Percentiles rank a stretch among this genome's conserved stretches.
These are phyloP conservation scores for Vicugna pacos DNA, from an alignment of 2,113 vertebrate genomes.

Conservation along the genomic window DNA sequence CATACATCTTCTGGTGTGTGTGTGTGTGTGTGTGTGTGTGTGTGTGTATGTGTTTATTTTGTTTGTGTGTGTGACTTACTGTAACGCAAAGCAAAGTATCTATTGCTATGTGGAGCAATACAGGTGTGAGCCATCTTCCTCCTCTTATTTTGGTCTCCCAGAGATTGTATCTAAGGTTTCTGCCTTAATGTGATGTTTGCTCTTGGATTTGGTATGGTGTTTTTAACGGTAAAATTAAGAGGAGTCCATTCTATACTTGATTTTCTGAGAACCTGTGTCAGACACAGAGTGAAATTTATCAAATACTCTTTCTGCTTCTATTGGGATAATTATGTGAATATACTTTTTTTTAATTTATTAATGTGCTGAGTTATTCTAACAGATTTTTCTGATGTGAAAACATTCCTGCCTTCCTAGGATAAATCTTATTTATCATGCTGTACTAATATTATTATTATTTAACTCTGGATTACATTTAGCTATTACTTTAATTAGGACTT, in stretches of 20 bases:
- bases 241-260: not conserved
- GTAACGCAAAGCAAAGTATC: not conserved
- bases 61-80: not conserved
- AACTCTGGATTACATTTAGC: not conserved
- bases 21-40: not conserved
- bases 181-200: not conserved
- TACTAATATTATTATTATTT: not conserved
- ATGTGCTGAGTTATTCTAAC: not conserved
- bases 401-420: not conserved
- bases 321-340: not conserved
- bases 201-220: not conserved
- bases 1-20: not conserved
- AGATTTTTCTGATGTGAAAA: constrained; percentile 11
- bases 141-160: not conserved
- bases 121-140: not conserved
- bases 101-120: not conserved
- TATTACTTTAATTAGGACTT: constrained; percentile 40
- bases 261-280: not conserved
- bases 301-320: not conserved
- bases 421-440: not conserved
- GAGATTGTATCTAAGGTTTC: not conserved
- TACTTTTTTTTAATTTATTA: not conserved
- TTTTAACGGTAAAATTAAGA: not conserved
- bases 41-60: not conserved
- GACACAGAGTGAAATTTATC: not conserved